Base-by-base conservation (phyloP, 2,797 vertebrate species). In the Ctenopoma kingsleyae region DNA sequence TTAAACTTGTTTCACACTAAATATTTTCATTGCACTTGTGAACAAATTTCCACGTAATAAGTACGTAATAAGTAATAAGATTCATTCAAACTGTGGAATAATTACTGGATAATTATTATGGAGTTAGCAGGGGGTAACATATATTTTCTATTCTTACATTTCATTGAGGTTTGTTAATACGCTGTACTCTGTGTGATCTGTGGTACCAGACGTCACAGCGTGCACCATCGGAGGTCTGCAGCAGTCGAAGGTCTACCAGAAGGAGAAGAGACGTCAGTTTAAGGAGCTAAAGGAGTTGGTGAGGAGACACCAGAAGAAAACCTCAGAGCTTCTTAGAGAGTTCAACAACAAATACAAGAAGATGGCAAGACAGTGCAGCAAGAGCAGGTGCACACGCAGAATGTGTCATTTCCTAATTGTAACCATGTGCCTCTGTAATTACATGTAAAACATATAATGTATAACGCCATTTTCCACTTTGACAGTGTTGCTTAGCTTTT, bases 271-370 rank as follows among this genome's bases (percentile, higher is more conserved):
- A 71, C 97, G 97, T 20, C 98, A 99, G 85, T 98, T 98, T 85
- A 99, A 99, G 78, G 98, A 99, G 92, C 97, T 98, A 96, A 99
- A 98, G 89, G 98, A 99, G 78, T 86, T 99, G 60, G 95, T 97
- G 19, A 97, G 97, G 90, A 96, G 94, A 57, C 98, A 99, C 76
- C 98, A 99, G 90, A 99, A 98, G 94, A 98, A 98, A 87, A 98
- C 96, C 23, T 96, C 96, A 0, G 97, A 99, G 87, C 95, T 98
- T 30, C 97, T 99, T 69, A 95, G 97, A 84, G 98, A 99, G 48
- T 94, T 99, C 90, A 98, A 79, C 89, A 91, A 77, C 83, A 92
- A 91, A 63, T 82, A 88, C 78, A 92, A 93, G 85, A 93, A 91
- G 67, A 79, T 57, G 3, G 5, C 80, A 16, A 53, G 90, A 5